phyloP scores from a whole-genome alignment of 2,888 invertebrate species.

The Sarcophaga caerulescens region DNA sequence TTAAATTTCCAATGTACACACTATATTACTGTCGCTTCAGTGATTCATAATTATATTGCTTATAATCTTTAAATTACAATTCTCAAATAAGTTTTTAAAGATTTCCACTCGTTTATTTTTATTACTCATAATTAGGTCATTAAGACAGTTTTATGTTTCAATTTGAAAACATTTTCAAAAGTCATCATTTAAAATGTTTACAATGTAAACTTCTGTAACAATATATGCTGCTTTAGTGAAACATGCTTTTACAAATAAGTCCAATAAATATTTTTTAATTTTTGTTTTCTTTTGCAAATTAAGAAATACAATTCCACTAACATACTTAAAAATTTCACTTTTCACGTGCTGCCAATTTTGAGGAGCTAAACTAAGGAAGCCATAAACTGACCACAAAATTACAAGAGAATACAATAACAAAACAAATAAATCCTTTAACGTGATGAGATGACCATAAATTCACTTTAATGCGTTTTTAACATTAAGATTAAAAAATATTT shows the following conservation, averaged over 20 bases:
- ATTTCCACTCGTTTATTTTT: neutral
- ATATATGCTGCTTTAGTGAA: neutral
- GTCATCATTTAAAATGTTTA: neutral
- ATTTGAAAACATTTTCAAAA: conserved; percentile 19
- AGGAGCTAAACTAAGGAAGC: conserved; percentile 25
- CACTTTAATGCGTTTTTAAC: conserved; percentile 43
- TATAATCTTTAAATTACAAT: too few species aligned
- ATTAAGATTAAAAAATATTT: conserved; percentile 15
- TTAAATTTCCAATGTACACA: too few species aligned
- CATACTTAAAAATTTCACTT: conserved; percentile 51
- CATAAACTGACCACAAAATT: conserved; percentile 10
- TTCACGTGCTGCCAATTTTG: conserved; percentile 44
- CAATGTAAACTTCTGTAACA: neutral
- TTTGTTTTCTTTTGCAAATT: neutral
- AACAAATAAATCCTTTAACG: conserved; percentile 60
- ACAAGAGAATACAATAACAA: conserved; percentile 23
- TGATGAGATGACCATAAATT: conserved; percentile 56
- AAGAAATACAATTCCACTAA: conserved; percentile 16
- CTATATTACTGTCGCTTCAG: too few species aligned
- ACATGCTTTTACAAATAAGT: conserved; percentile 22
- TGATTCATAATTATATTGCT: too few species aligned
- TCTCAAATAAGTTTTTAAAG: neutral
- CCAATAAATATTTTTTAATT: conserved; percentile 12
- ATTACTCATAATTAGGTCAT: conserved; percentile 1
- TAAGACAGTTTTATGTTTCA: neutral